Conservation (phyloP, 2,888 invertebrate genomes). For the Tuta absoluta region DNA sequence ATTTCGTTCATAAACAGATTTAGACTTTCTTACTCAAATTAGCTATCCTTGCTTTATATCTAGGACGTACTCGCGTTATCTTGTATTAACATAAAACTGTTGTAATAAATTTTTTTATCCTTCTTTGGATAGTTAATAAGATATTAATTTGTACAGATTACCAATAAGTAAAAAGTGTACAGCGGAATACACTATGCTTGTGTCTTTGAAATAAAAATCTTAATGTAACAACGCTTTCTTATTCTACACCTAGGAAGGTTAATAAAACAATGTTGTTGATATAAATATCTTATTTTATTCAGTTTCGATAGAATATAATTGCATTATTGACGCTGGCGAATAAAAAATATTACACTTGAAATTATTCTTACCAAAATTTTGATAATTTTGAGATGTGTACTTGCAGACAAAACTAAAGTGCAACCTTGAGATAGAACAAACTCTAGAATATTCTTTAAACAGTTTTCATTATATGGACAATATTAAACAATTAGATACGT, state of each 20-base stretch:
- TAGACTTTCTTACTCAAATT: not conserved
- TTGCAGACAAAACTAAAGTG: slow-evolving; percentile 32
- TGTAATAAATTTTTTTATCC: slow-evolving; percentile 23
- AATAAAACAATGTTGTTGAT: slow-evolving; percentile 51
- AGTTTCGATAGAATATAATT: slow-evolving; percentile 66
- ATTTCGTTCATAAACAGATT: not conserved
- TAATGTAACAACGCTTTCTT: slow-evolving; percentile 35
- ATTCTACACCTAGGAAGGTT: not conserved
- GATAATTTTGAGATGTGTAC: slow-evolving; percentile 48
- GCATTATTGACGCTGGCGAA: slow-evolving; percentile 66
- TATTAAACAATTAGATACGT: not conserved
- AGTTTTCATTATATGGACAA: not conserved
- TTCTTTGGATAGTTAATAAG: slow-evolving; percentile 35
- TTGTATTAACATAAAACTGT: not conserved
- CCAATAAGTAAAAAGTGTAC: slow-evolving; percentile 44
- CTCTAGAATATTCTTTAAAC: not conserved
- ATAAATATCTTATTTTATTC: slow-evolving; percentile 72
- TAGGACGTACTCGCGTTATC: not conserved
- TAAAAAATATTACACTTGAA: slow-evolving; percentile 50
- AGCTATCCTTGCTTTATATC: not conserved
- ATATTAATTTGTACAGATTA: slow-evolving; percentile 39
- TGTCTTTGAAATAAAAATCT: slow-evolving; percentile 50
- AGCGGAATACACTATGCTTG: slow-evolving; percentile 48
- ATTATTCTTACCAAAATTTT: slow-evolving; percentile 58
- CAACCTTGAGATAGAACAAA: slow-evolving; percentile 4